A percentile compares a stretch with the other conserved stretches of the same genome.
Conservation (phyloP, 2,797 vertebrate species). For the Anguilla anguilla region DNA sequence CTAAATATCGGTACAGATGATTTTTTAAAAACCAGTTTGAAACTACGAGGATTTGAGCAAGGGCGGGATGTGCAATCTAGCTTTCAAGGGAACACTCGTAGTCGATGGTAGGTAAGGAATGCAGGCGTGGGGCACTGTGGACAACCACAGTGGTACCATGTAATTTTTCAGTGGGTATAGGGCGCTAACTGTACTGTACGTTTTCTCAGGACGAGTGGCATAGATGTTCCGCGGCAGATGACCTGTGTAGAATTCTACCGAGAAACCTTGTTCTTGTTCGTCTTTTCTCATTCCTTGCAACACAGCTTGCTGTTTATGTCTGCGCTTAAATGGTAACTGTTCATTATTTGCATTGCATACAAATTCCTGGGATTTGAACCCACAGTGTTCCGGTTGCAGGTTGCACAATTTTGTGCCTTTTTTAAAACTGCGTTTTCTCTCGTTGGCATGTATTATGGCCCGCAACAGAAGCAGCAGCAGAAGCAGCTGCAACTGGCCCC, state of each 20-base stretch:
- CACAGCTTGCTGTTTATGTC: too few species aligned
- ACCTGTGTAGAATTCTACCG: too few species aligned
- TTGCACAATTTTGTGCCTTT: not conserved
- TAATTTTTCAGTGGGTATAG: not conserved
- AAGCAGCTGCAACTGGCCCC: not conserved
- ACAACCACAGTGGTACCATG: not conserved
- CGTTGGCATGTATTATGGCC: not conserved
- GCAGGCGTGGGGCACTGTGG: not conserved
- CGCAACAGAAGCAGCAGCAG: conserved; percentile 45
- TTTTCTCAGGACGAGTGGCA: too few species aligned
- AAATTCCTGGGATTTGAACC: not conserved
- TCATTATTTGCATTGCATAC: not conserved
- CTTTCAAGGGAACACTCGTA: not conserved
- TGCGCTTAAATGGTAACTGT: not conserved
- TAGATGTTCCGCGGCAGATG: too few species aligned
- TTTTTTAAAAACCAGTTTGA: too few species aligned
- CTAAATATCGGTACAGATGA: not conserved
- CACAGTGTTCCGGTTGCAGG: not conserved
- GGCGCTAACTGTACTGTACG: not conserved
- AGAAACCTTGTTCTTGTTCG: too few species aligned
- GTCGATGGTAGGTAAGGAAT: not conserved
- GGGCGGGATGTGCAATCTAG: not conserved
- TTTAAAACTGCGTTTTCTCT: not conserved
- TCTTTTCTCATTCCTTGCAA: too few species aligned
- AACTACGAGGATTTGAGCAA: not conserved